Percentiles rank a stretch among this genome's conserved stretches.
Conservation (phyloP, 2,888 invertebrate species). For the Eupsilia transversa region DNA sequence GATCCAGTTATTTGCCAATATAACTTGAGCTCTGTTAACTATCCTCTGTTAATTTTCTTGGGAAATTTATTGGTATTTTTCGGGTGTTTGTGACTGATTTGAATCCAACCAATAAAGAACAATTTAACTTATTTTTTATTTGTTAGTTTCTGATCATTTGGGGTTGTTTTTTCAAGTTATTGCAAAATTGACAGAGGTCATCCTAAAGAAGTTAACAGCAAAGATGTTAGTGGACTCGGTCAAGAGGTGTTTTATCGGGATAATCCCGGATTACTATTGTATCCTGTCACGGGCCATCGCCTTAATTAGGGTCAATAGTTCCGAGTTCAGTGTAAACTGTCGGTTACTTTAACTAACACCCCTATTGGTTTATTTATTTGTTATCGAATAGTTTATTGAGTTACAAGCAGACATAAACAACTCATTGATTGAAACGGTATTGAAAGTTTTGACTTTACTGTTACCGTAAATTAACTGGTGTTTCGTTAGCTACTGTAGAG, state of each 20-base stretch:
- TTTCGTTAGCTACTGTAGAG: slow-evolving; percentile 28
- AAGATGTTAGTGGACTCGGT: slow-evolving; percentile 74
- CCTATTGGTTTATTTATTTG: slow-evolving; percentile 71
- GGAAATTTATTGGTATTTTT: background rate
- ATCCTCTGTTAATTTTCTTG: slow-evolving; percentile 14
- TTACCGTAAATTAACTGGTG: slow-evolving; percentile 14
- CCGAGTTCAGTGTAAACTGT: slow-evolving; percentile 70
- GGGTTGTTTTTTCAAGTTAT: background rate
- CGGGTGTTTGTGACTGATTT: background rate
- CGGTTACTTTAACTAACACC: slow-evolving; percentile 76
- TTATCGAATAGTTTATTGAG: slow-evolving; percentile 66
- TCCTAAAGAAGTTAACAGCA: slow-evolving; percentile 57
- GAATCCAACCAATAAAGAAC: too few relatives aligned
- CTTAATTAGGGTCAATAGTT: slow-evolving; percentile 88
- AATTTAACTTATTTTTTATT: slow-evolving; percentile 21
- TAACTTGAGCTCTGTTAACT: slow-evolving; percentile 62
- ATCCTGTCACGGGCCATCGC: slow-evolving; percentile 85
- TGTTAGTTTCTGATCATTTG: background rate
- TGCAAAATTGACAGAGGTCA: slow-evolving; percentile 51
- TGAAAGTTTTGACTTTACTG: slow-evolving; percentile 36
- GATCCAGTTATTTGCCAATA: slow-evolving; percentile 66
- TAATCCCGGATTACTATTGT: slow-evolving; percentile 87
- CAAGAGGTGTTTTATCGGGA: slow-evolving; percentile 89
- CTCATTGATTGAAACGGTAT: slow-evolving; percentile 57
- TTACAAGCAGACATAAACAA: slow-evolving; percentile 62